Percentiles rank a stretch among this genome's conserved stretches.
phyloP scores from a whole-genome alignment of 2,113 vertebrate species.

The Panurus biarmicus region DNA sequence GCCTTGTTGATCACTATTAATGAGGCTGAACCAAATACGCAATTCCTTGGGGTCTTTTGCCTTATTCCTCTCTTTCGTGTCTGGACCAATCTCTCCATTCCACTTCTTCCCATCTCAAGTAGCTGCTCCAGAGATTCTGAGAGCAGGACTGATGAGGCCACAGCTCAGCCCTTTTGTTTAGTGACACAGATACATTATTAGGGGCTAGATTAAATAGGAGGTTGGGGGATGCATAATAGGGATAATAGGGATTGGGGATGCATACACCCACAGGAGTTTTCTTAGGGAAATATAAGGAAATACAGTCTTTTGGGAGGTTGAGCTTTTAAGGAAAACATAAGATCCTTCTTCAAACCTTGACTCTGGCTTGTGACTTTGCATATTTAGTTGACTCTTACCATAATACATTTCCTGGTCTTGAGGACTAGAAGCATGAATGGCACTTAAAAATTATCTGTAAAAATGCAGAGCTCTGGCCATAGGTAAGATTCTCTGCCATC shows the following conservation, averaged over 20 bases:
- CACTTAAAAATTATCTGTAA: not conserved
- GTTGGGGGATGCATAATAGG: too few species aligned
- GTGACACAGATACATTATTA: not conserved
- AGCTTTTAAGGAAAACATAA: not conserved
- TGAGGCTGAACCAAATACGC: not conserved
- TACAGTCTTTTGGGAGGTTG: fast-evolving
- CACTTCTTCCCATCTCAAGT: not conserved
- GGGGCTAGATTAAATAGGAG: not conserved
- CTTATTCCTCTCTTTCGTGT: not conserved
- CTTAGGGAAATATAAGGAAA: not conserved
- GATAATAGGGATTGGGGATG: not conserved
- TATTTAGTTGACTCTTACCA: not conserved
- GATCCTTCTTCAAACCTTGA: not conserved
- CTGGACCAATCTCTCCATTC: not conserved
- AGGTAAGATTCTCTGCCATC: not conserved
- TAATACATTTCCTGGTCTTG: not conserved
- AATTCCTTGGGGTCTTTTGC: not conserved
- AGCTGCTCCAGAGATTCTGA: not conserved
- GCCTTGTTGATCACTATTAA: not conserved
- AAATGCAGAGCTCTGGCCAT: not conserved
- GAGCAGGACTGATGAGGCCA: not conserved
- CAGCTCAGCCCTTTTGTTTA: not conserved
- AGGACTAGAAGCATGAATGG: not conserved
- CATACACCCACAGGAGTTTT: not conserved
- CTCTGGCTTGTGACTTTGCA: not conserved